These are phyloP conservation scores for Mus spicilegus DNA, from an alignment of 2,113 vertebrate genomes.

Conservation along the genomic window DNA sequence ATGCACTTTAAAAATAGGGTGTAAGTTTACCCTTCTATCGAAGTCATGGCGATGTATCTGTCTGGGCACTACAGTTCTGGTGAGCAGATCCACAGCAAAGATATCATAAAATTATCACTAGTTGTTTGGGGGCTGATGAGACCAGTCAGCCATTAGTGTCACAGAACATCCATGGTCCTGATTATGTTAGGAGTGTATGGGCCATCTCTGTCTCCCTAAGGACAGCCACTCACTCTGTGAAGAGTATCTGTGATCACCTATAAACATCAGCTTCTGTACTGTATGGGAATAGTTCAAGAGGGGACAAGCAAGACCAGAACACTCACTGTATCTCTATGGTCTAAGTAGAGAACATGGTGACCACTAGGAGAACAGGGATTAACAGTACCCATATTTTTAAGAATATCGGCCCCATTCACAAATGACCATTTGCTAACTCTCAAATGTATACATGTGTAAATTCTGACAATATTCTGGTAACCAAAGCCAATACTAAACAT, in stretches of 20 bases:
- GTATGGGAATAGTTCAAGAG: conserved; percentile 36
- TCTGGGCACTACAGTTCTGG: background rate
- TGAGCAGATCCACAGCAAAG: background rate
- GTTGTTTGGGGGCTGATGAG: background rate
- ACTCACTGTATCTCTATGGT: conserved; percentile 12
- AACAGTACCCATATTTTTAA: background rate
- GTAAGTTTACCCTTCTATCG: background rate
- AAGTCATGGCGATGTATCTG: background rate
- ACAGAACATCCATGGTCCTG: conserved; percentile 40
- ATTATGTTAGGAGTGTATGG: background rate
- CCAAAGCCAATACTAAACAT: background rate
- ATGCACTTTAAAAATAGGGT: background rate
- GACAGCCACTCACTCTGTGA: conserved; percentile 44
- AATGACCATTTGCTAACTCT: conserved; percentile 40
- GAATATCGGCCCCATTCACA: conserved; percentile 1
- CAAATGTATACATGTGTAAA: background rate
- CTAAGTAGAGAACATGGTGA: background rate
- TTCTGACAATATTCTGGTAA: conserved; percentile 40
- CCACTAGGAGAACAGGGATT: background rate
- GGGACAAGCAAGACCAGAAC: conserved; percentile 40
- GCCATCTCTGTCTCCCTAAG: conserved; percentile 11
- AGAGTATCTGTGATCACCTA: conserved; percentile 22
- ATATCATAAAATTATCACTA: conserved; percentile 47
- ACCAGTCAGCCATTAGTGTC: background rate
- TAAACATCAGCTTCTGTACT: conserved; percentile 59